A percentile compares a stretch with the other conserved stretches of the same genome.
Evolutionary conservation across 2,113 vertebrate species (phyloP).

Genomic region (Nymphicus hollandicus): DNA sequence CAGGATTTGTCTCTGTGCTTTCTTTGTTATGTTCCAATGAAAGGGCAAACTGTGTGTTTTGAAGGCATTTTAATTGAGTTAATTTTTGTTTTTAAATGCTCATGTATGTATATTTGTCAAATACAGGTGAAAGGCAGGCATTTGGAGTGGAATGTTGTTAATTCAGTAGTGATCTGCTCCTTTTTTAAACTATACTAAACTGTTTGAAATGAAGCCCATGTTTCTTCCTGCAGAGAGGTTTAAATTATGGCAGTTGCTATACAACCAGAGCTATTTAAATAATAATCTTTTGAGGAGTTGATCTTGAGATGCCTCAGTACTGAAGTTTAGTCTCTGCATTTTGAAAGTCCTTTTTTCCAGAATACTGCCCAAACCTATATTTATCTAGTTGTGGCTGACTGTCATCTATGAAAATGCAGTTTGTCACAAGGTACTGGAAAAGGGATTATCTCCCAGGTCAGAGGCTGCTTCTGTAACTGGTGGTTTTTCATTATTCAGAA

Average conservation of each 20-base stretch:
- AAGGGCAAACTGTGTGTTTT: neutral
- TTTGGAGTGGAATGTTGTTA: neutral
- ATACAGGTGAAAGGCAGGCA: neutral
- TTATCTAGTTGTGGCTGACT: neutral
- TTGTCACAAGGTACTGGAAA: neutral
- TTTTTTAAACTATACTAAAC: neutral
- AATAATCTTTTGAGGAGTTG: neutral
- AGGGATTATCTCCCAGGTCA: neutral
- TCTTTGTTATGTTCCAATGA: neutral
- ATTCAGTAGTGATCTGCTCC: neutral
- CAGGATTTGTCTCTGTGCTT: neutral
- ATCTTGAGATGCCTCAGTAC: neutral
- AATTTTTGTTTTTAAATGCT: neutral
- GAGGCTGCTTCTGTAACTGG: neutral
- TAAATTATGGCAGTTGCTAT: neutral
- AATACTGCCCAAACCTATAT: neutral
- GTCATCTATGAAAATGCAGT: neutral
- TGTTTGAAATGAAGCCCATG: neutral
- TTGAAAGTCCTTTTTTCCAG: neutral
- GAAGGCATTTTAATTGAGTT: neutral
- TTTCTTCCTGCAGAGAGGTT: neutral
- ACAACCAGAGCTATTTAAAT: neutral
- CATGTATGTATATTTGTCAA: fast-evolving
- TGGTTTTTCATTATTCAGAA: neutral
- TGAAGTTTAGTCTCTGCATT: neutral